Conservation (phyloP, 2,113 vertebrate species). For the Daphoenositta chrysoptera region DNA sequence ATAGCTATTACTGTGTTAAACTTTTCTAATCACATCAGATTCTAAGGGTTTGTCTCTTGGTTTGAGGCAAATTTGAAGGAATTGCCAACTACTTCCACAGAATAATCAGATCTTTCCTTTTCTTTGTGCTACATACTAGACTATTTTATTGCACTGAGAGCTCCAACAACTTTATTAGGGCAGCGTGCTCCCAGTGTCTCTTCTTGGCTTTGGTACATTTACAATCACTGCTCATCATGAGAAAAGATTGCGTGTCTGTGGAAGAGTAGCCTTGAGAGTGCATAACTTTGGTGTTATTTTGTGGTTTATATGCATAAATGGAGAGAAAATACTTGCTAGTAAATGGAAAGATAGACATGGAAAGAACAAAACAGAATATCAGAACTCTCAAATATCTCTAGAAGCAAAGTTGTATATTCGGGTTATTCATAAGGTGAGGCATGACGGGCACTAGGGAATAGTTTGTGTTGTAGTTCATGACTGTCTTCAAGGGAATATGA, state of each 20-base stretch:
- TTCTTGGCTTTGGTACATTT: background rate
- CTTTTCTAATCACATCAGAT: background rate
- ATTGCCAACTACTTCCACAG: background rate
- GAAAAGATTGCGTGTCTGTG: background rate
- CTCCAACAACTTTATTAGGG: background rate
- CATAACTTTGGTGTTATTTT: background rate
- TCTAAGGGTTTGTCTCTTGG: background rate
- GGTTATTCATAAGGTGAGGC: background rate
- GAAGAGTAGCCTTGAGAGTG: background rate
- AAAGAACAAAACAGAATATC: background rate
- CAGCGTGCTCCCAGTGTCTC: background rate
- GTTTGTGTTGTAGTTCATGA: background rate
- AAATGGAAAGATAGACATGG: background rate
- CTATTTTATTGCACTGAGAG: background rate
- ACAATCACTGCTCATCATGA: background rate
- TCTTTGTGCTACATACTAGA: background rate
- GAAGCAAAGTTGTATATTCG: background rate
- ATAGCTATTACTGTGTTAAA: background rate
- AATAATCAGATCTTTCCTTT: background rate
- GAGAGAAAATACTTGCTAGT: background rate
- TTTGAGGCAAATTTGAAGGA: no score
- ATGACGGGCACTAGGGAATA: background rate
- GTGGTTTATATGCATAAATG: background rate
- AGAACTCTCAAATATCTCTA: background rate
- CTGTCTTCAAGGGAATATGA: background rate